Base-by-base conservation (phyloP, 2,888 invertebrate species). In the Phanerotoma sp. region DNA sequence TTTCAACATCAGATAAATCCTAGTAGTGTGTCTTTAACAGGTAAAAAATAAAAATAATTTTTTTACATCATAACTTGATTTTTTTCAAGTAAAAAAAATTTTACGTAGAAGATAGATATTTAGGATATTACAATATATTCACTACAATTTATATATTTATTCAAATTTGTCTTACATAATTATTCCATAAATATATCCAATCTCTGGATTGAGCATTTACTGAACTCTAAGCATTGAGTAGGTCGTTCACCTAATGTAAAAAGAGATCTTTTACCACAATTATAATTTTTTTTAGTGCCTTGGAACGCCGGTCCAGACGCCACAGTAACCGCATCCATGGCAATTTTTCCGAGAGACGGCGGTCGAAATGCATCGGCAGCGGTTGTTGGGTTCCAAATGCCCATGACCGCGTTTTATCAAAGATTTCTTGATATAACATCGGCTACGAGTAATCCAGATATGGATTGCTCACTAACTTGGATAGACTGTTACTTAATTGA, bases 401-500 rank as follows among this genome's bases (percentile, higher is more conserved):
- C 87, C 2, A 91, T 92, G 72, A 78, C 79, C 0, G 80, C 83
- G 45, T 85, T 95, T 72, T 82, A 83, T 56, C 79, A 85, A 3
- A 81, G 86, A 55, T 92, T 95, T 72, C 80, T 84, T 49, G 82
- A 87, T 56, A 85, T 91, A 25, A 86, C 88, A 0, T 81, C 82
- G 3, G 78, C 75, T 18, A 75, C 80, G 50, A 77, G 77, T 61
- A 80, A 79, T 54, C 72, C 79, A 53, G 78, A 79, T 62, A 56
- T 75, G 35, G 68, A 72, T 56, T 77, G 77, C 44, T 47, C 25
- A n/a, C 51, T 62, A 22, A 55, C 40, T 15, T 68, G 63, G 65
- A 70, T 74, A 41, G 86, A 88, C 61, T 96, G 96, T 72, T 96
- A 89, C 73, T 82, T 96, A n/a, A 82, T 96, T 37, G 96, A 96